A percentile compares a stretch with the other conserved stretches of the same genome.
Evolutionary conservation across 2,797 vertebrate genomes (phyloP).

Genomic region (Cheirogaleus major): DNA sequence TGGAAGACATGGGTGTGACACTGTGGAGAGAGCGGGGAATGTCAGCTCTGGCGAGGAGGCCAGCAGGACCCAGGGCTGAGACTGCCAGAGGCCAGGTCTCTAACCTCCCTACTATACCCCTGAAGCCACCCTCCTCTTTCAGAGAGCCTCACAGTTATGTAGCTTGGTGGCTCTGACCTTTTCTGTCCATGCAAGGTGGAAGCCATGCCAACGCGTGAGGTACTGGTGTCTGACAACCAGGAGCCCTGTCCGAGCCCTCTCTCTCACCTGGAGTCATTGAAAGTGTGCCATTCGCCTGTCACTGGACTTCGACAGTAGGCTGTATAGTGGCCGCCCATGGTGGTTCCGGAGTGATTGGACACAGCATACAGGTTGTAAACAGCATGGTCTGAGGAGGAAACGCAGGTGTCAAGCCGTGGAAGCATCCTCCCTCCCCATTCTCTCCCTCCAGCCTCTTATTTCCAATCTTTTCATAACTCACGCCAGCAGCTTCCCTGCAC

Average conservation of each 20-base stretch:
- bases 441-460: background rate
- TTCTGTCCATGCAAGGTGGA: background rate
- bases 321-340: conserved; percentile 96
- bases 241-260: background rate
- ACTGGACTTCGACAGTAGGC: conserved; percentile 94
- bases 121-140: background rate
- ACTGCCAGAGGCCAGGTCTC: background rate
- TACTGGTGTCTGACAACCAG: fast-evolving
- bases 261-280: conserved; percentile 95
- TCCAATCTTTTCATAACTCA: background rate
- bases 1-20: conserved; percentile 95
- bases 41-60: background rate
- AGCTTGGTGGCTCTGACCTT: background rate
- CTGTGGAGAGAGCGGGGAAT: conserved; percentile 79
- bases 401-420: background rate
- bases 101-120: background rate
- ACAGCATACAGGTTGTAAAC: conserved; percentile 96
- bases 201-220: background rate
- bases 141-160: background rate
- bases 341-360: conserved; percentile 97
- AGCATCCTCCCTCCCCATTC: background rate
- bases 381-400: conserved; percentile 86
- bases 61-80: too few species aligned
- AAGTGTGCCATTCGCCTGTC: conserved; percentile 96
- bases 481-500: background rate